Evolutionary conservation across 2,888 invertebrate species (phyloP), one percentile per base, ranked within the genome.

Genomic region (Acrocera orbiculus): DNA sequence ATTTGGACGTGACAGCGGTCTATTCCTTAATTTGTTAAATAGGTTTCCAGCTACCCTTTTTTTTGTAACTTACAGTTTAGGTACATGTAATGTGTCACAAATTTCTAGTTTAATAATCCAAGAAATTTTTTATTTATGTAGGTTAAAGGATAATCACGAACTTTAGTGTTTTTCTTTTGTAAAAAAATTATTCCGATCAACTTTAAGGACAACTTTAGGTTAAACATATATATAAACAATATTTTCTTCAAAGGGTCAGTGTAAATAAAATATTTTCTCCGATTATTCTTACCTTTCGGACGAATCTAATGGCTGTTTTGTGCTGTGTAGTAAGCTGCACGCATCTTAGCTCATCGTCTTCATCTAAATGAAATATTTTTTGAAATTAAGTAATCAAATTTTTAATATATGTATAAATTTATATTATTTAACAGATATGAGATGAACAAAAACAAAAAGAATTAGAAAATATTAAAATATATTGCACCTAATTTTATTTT

Each of bases 271-370:
- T 22, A 15, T 30, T 26, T 22, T 20, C 28, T 23, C n/a, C 10
- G n/a, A n/a, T 24, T 24, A 25, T 31, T 61, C 69, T 62, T 68
- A 83, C 83, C 77, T 89, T 87, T 63, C 92, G 69, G 57, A 90
- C 78, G 46, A 86, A 82, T 54, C 92, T 67, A 56, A 92, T 89
- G 46, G 85, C 89, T 45, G 77, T 76, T 65, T 87, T 89, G 60
- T 92, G 85, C 52, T 73, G 76, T 51, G 79, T 76, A 39, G 90
- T 90, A 50, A 90, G 66, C 50, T 83, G 77, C 50, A 78, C 69
- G 56, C 74, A 77, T 50, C 79, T 74, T 42, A 78, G 78, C 61
- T 79, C 78, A 47, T 82, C 81, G 48, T 80, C 80, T 56, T 80
- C 80, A 63, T 79, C 79, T 79, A 36, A 14, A 19, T 32, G 16